Evolutionary conservation across 2,797 vertebrate species (phyloP), one percentile per base, ranked within the genome.

Genomic region (Ateles fusciceps): DNA sequence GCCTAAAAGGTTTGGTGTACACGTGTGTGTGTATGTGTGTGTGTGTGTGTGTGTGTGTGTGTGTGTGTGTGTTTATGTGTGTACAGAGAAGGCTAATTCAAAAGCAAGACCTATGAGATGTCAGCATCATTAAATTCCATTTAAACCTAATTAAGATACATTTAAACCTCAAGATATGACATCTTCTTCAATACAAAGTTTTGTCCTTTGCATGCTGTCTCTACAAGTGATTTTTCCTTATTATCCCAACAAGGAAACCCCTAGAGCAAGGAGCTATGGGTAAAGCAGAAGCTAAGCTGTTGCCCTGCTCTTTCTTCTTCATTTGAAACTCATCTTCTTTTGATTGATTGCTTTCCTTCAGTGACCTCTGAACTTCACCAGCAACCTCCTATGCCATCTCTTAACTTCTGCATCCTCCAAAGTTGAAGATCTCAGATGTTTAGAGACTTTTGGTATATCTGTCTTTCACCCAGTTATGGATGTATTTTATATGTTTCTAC

Each of bases 201-300:
- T 98, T 98, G 97, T 95, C 97, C 98, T 98, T 98, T 96, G 96
- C 98, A 98, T 98, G 97, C 97, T 98, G 97, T 95, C 98, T 99
- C 99, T 99, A 99, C 99, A 99, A 99, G 98, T 98, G 98, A 99
- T 98, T 98, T 98, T 99, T 99, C 98, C 99, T 99, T 98, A 99
- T 98, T 99, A 99, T 99, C 97, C 99, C 99, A 83, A 99, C 97
- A 98, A 99, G 97, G 99, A 99, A 98, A 99, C 97, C 90, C 99
- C 98, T 96, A 99, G 98, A 93, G 98, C 99, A 79, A 99, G 98
- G 98, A 99, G 92, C 68, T 97, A 98, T 97, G 64, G 98, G 98
- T 93, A 98, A 98, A 98, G 98, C 96, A 98, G 98, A 97, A 81
- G 96, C 98, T 91, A 99, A 97, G 97, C 99, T 99, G 97, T 99